Conservation (phyloP, 2,888 invertebrate genomes). For the Thecocarcelia acutangulata region DNA sequence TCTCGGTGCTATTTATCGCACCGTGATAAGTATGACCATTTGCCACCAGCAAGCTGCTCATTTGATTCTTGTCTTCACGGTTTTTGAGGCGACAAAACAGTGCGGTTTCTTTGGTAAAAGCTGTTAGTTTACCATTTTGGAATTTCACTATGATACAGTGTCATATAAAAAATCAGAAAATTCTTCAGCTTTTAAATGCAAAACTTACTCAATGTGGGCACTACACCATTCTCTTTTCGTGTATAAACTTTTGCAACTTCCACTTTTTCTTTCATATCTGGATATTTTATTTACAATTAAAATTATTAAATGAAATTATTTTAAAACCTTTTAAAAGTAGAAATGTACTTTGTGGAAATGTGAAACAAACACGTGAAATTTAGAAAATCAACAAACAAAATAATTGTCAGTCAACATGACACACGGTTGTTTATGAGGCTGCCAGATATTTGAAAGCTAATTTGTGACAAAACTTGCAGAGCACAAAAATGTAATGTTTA, state of each 20-base stretch:
- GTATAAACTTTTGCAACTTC: slow-evolving; percentile 72
- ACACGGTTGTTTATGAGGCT: no score
- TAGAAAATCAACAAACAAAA: no score
- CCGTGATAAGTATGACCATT: slow-evolving; percentile 76
- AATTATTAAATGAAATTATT: no score
- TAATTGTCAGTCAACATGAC: no score
- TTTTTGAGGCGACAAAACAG: slow-evolving; percentile 71
- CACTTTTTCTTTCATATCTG: slow-evolving; percentile 74
- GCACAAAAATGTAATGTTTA: no score
- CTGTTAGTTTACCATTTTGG: slow-evolving; percentile 77
- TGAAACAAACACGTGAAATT: no score
- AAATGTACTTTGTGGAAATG: no score
- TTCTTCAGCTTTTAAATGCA: background rate
- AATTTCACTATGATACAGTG: slow-evolving; percentile 76
- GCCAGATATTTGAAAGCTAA: no score
- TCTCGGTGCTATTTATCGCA: slow-evolving; percentile 53
- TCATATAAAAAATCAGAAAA: background rate
- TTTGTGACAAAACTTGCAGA: no score
- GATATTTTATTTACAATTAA: slow-evolving; percentile 10
- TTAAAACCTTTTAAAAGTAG: no score
- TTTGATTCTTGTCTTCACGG: slow-evolving; percentile 42
- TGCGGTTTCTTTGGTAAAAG: slow-evolving; percentile 68
- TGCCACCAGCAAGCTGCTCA: slow-evolving; percentile 73
- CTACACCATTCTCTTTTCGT: slow-evolving; percentile 51
- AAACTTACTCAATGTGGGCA: slow-evolving; percentile 76